Evolutionary conservation across 35 echinoderm and acorn worm species (phyloP), one percentile per base, ranked within the genome.

Genomic region (Ophioderma brevispina): DNA sequence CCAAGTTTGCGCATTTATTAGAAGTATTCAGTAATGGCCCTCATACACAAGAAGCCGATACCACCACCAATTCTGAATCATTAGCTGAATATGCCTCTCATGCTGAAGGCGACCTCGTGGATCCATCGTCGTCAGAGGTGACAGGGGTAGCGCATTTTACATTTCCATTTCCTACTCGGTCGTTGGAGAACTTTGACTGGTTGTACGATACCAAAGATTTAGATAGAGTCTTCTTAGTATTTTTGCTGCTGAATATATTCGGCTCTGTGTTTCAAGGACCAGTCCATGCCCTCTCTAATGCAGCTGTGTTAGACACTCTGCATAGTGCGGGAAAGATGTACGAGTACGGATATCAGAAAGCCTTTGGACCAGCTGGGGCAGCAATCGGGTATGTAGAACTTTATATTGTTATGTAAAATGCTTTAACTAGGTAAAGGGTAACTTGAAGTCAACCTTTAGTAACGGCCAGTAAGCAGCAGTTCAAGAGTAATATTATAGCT

Each of bases 311-410:
- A 13, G 83, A 85, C 35, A 85, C 37, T 36, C 52, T 85, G 15
- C 63, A 85, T 59, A 37, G 52, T 2, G 63, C 52, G 23, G 83
- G 83, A 28, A 85, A 85, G 31, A 85, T 59, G 43, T 52, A 64
- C 17, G 83, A 85, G 25, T 85, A 85, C 52, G 83, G 83, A 0
- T 85, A 85, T 31, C 83, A 85, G 55, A 85, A 85, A 37, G 83
- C 83, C 4, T 85, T 85, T 85, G 83, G 83, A 23, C 83, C 83
- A 19, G 83, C 63, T 23, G 83, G 83, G 10, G 83, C 83, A 33
- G 83, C 83, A 0, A 85, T 85, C 6, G 83, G 83, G 83, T 85
- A 64, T 36, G 83, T 40, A 41, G 35, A n/a, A n/a, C n/a, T n/a
- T n/a, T n/a, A n/a, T n/a, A n/a, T n/a, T n/a, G n/a, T n/a, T n/a